Evolutionary conservation across 64 coral and sea anemone genomes (phyloP), one percentile per base, ranked within the genome.

Genomic region (Dendronephthya gigantea): DNA sequence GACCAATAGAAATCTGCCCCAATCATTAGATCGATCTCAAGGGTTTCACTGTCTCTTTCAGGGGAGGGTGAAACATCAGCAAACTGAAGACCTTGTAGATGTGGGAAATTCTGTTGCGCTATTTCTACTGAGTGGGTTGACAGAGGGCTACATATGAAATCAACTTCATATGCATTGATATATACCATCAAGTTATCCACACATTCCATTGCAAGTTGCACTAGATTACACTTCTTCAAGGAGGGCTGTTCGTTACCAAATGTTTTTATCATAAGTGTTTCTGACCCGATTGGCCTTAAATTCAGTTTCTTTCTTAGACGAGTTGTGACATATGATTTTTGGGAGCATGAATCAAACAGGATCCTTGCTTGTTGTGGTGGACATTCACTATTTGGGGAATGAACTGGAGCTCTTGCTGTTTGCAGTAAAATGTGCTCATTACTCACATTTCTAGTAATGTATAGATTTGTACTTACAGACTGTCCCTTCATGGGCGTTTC

Each of bases 1-100:
- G 30, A 87, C 88, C 88, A 93, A n/a, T 93, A 93, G 9, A 84
- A 86, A 85, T 90, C 92, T 65, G 88, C 88, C 85, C 92, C 92
- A 72, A 90, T 90, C 49, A 88, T 76, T 13, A 34, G 31, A 34
- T 76, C 35, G 35, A 88, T 41, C 49, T 88, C 50, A n/a, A 93
- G 85, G 12, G 39, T 52, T 79, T 84, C 86, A 38, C 81, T 82
- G 23, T 30, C 88, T 37, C 69, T 76, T 58, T 58, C 51, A 58
- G 14, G 51, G 23, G 51, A 58, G 23, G 32, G 72, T 30, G 39
- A 86, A 6, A 19, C 50, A 81, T 87, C 88, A 90, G 88, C 88
- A 17, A 93, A 47, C 16, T 75, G 56, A 11, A 88, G 83, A 23
- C 51, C 83, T 83, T 84, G 40, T 11, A 91, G 15, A 84, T 91